Conservation (phyloP, 2,113 vertebrate species). For the Dasypus novemcinctus region DNA sequence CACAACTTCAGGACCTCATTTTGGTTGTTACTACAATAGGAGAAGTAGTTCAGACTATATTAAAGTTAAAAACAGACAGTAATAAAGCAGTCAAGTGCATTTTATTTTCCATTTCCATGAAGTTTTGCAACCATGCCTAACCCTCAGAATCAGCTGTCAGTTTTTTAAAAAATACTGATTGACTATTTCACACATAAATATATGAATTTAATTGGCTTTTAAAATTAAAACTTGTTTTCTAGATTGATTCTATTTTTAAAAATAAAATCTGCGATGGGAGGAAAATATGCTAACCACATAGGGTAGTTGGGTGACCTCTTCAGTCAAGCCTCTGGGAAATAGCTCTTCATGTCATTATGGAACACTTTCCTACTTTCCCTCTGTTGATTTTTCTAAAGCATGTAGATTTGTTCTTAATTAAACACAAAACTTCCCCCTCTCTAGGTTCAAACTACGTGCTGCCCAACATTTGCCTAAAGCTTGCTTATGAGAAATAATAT, state of each 20-base stretch:
- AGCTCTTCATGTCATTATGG: not conserved
- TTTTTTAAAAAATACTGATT: not conserved
- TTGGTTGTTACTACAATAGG: not conserved
- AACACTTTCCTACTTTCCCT: not conserved
- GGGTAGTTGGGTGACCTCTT: not conserved
- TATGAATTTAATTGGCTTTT: constrained; percentile 11
- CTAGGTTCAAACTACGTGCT: not conserved
- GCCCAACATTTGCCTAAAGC: not conserved
- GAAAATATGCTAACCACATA: not conserved
- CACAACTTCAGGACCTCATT: constrained; percentile 50
- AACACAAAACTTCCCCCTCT: not conserved
- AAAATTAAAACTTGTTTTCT: constrained; percentile 17
- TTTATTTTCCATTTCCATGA: not conserved
- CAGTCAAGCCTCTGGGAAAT: not conserved
- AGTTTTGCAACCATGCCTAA: not conserved
- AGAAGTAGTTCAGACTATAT: not conserved
- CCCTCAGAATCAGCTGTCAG: not conserved
- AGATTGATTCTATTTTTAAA: constrained; percentile 8
- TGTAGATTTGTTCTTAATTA: constrained; percentile 30
- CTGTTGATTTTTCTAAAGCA: not conserved
- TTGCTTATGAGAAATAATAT: constrained; percentile 17
- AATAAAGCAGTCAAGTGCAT: not conserved
- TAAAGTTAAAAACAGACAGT: not conserved
- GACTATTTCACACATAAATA: not conserved
- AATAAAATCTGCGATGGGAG: not conserved